Evolutionary conservation across 2,797 vertebrate genomes (phyloP).

Genomic region (Spatula versicolor): DNA sequence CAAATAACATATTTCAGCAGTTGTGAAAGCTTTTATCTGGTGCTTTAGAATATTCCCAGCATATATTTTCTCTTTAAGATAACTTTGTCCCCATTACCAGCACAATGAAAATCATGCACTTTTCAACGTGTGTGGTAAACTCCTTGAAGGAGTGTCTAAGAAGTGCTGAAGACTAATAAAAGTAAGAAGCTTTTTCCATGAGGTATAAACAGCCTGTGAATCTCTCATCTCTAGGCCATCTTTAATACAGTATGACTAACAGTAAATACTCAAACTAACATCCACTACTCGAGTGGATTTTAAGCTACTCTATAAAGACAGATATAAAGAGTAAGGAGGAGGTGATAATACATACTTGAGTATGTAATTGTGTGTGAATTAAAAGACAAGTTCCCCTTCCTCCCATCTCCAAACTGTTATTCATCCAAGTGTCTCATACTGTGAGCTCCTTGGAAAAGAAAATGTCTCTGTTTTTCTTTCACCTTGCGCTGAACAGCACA

Average conservation of each 20-base stretch:
- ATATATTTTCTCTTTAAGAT: not conserved
- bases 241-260: not conserved
- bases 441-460: conserved; percentile 9
- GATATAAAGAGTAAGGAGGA: not conserved
- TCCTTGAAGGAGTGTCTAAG: not conserved
- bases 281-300: not conserved
- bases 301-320: not conserved
- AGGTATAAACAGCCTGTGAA: not conserved
- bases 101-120: not conserved
- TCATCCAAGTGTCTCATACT: not conserved
- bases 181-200: not conserved
- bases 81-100: not conserved
- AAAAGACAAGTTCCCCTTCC: not conserved
- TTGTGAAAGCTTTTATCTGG: not conserved
- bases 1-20: not conserved
- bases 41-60: not conserved
- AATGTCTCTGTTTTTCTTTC: not conserved
- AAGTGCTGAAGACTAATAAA: not conserved
- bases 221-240: not conserved
- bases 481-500: not conserved
- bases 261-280: not conserved
- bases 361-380: not conserved
- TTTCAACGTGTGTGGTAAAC: not conserved
- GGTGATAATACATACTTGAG: not conserved
- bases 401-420: not conserved